Conservation (phyloP, 2,888 invertebrate species). For the Rapana venosa region DNA sequence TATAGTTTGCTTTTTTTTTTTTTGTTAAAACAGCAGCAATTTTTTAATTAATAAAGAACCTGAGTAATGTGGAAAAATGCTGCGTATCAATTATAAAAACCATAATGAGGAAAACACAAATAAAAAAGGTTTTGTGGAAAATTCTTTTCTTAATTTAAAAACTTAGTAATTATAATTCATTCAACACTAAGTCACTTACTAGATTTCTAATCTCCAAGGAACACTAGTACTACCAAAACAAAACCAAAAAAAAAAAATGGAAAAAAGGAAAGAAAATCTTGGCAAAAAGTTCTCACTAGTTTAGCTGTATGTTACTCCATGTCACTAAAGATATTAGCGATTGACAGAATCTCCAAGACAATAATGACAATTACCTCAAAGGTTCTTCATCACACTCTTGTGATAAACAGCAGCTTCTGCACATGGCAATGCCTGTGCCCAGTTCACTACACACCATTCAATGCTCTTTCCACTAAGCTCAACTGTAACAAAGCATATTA, state of each 20-base stretch:
- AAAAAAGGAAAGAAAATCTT: no score
- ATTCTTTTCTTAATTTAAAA: no score
- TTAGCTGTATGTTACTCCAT: no score
- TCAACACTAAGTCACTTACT: no score
- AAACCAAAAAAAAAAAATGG: no score
- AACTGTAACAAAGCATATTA: background rate
- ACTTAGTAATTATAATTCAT: no score
- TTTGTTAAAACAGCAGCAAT: background rate
- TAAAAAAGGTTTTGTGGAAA: no score
- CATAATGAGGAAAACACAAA: background rate
- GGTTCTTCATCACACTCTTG: conserved; percentile 48
- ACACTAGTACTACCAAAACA: no score
- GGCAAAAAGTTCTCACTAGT: no score
- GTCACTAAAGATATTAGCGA: no score
- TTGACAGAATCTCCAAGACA: no score
- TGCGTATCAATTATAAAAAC: background rate
- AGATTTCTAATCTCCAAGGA: no score
- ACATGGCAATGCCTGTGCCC: conserved; percentile 34
- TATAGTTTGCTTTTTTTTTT: background rate
- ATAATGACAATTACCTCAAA: conserved; percentile 40
- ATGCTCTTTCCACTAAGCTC: background rate
- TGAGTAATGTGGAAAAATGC: background rate
- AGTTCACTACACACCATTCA: conserved; percentile 42
- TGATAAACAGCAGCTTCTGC: conserved; percentile 43
- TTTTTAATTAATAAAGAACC: background rate